Conservation (phyloP, 2,888 invertebrate genomes). For the Noctuana brunneofusca region DNA sequence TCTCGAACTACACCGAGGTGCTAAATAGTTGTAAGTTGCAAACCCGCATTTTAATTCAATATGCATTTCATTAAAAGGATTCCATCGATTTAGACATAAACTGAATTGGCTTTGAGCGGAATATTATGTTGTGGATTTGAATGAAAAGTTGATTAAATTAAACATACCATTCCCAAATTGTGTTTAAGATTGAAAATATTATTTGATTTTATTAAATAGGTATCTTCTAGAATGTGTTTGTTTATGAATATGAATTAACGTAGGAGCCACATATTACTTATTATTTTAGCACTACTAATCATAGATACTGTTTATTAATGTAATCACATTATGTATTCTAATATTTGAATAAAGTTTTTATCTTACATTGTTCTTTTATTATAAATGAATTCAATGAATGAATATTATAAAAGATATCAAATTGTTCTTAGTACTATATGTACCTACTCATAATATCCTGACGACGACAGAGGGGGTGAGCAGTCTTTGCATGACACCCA, state of each 20-base stretch:
- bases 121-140: not conserved
- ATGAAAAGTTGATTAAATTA: slow-evolving; percentile 13
- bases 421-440: no score
- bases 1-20: slow-evolving; percentile 63
- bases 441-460: no score
- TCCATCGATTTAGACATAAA: slow-evolving; percentile 13
- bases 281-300: slow-evolving; percentile 30
- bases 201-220: slow-evolving; percentile 25
- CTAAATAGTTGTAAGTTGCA: slow-evolving; percentile 52
- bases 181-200: slow-evolving; percentile 20
- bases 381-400: no score
- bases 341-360: slow-evolving; percentile 27
- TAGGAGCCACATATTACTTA: slow-evolving; percentile 25
- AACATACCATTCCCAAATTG: slow-evolving; percentile 23
- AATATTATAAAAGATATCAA: no score
- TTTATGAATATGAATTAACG: slow-evolving; percentile 38
- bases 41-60: slow-evolving; percentile 42
- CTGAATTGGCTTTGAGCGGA: slow-evolving; percentile 16
- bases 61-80: slow-evolving; percentile 34
- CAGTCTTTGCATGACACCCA: no score
- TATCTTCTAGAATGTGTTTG: slow-evolving; percentile 33
- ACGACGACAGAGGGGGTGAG: no score
- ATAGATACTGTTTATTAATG: slow-evolving; percentile 21
- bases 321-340: slow-evolving; percentile 28
- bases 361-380: not conserved